Percentiles rank a stretch among this genome's conserved stretches.
Evolutionary conservation across 2,888 invertebrate genomes (phyloP).

Genomic region (Drosophila leonis): DNA sequence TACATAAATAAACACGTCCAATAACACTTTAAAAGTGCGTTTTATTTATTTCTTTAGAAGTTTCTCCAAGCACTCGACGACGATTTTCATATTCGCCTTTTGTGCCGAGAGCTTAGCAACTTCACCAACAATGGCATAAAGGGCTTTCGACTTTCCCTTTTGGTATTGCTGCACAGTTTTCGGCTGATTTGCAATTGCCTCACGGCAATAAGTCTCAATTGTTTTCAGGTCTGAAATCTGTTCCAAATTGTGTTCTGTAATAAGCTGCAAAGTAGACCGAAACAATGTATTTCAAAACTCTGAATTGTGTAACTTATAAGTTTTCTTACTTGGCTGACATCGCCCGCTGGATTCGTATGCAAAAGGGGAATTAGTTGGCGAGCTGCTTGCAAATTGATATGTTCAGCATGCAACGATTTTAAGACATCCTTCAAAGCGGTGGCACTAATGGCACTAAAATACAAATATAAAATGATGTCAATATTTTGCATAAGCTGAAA

Average conservation of each 20-base stretch:
- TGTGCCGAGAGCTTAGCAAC: slow-evolving; percentile 87
- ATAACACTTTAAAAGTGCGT: slow-evolving; percentile 39
- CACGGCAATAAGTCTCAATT: slow-evolving; percentile 88
- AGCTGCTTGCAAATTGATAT: slow-evolving; percentile 88
- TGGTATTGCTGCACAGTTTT: slow-evolving; percentile 89
- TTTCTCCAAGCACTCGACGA: slow-evolving; percentile 87
- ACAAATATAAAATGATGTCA: neutral
- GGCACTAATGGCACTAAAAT: slow-evolving; percentile 83
- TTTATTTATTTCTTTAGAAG: slow-evolving; percentile 50
- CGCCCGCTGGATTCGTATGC: slow-evolving; percentile 83
- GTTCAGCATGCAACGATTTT: slow-evolving; percentile 87
- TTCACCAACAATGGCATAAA: slow-evolving; percentile 88
- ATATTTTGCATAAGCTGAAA: neutral
- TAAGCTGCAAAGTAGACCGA: slow-evolving; percentile 85
- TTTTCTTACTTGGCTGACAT: slow-evolving; percentile 82
- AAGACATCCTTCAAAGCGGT: slow-evolving; percentile 88
- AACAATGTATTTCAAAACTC: neutral
- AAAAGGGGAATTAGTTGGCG: slow-evolving; percentile 86
- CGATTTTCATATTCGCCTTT: slow-evolving; percentile 89
- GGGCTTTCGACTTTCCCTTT: slow-evolving; percentile 89
- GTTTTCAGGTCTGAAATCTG: slow-evolving; percentile 88
- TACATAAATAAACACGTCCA: slow-evolving; percentile 56
- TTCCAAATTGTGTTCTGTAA: slow-evolving; percentile 88
- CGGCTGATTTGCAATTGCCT: slow-evolving; percentile 88
- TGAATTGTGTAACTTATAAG: neutral